Conservation (phyloP, 1,140 invertebrate genomes). For the Halesus radiatus region DNA sequence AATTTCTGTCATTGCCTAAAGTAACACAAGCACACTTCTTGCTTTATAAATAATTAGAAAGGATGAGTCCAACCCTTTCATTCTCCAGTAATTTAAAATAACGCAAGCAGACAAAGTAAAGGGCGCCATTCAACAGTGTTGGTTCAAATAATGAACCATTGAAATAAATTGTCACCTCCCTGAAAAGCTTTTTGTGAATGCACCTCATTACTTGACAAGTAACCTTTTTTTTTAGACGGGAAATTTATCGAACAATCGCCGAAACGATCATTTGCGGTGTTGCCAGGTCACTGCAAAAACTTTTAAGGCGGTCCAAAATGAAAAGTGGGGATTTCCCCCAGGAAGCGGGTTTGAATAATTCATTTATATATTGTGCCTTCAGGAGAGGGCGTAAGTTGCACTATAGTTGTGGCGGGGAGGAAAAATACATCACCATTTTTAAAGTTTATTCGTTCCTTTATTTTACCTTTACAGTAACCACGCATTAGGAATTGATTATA, state of each 20-base stretch:
- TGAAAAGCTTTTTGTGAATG: too few relatives aligned
- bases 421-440: neutral
- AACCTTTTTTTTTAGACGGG: neutral
- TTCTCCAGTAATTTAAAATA: too few relatives aligned
- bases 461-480: neutral
- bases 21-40: too few relatives aligned
- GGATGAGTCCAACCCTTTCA: too few relatives aligned
- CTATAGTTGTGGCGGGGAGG: neutral
- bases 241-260: conserved; percentile 25
- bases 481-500: neutral
- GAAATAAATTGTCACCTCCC: too few relatives aligned
- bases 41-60: too few relatives aligned
- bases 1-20: too few relatives aligned
- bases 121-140: too few relatives aligned
- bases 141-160: too few relatives aligned
- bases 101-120: too few relatives aligned
- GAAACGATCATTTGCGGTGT: conserved; percentile 2
- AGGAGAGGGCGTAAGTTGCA: conserved; percentile 1
- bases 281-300: conserved; percentile 12
- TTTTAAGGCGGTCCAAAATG: conserved; percentile 30
- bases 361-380: conserved; percentile 37
- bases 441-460: neutral
- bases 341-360: conserved; percentile 40
- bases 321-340: conserved; percentile 25
- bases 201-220: too few relatives aligned